phyloP scores from a whole-genome alignment of 1,140 invertebrate genomes.

The Pogonognathellus flavescens region DNA sequence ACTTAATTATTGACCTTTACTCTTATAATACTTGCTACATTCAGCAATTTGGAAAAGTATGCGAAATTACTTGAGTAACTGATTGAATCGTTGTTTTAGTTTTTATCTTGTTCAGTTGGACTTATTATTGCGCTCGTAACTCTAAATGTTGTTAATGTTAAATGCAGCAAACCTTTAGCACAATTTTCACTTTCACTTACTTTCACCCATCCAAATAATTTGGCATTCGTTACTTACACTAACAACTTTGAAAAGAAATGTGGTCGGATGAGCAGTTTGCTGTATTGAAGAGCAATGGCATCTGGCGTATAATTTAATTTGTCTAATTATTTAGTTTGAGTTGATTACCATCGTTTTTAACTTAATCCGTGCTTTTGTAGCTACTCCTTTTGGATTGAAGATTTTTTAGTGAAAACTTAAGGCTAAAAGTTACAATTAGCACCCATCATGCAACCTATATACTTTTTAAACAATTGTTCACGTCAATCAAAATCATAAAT shows the following conservation, averaged over 20 bases:
- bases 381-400: conserved; percentile 46
- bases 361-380: conserved; percentile 44
- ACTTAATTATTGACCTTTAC: no score
- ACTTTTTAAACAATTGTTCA: background rate
- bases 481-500: conserved; percentile 30
- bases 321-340: conserved; percentile 1
- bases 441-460: background rate
- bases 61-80: no score
- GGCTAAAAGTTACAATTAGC: conserved; percentile 27
- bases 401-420: conserved; percentile 46
- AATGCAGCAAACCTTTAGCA: background rate
- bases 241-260: no score
- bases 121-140: background rate
- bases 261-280: background rate
- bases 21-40: no score
- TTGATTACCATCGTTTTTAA: conserved; percentile 39
- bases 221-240: background rate
- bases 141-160: background rate
- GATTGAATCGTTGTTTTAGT: no score
- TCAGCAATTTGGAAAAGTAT: no score
- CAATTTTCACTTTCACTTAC: background rate
- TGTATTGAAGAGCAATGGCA: conserved; percentile 4
- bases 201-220: conserved; percentile 9
- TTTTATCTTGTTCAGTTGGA: no score
- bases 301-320: conserved; percentile 7